Evolutionary conservation across 2,113 vertebrate species (phyloP), one percentile per base, ranked within the genome.

Genomic region (Hylia prasina): DNA sequence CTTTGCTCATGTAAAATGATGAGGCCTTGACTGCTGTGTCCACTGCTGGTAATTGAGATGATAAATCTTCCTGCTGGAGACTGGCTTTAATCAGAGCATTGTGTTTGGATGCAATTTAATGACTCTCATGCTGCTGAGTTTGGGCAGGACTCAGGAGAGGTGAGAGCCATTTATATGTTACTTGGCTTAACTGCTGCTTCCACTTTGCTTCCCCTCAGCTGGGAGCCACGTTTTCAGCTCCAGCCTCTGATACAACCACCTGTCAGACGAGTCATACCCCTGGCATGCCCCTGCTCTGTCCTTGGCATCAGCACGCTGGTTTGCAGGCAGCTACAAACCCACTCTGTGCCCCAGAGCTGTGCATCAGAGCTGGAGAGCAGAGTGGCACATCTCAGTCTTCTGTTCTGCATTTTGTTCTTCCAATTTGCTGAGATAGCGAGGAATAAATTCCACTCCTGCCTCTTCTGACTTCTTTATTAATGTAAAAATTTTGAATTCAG

Each of bases 11-110:
- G 96, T 95, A 90, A 97, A 97, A 93, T 93, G 95, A 97, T 95
- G 94, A 95, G 96, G 86, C 95, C 94, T 96, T 93, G 93, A 94
- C 93, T 94, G 93, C 97, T 95, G 93, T 92, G 97, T 96, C 97
- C 97, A 96, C 92, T 90, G 93, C 93, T 94, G 91, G 96, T 98
- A 98, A 98, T 98, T 98, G 97, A 98, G 98, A 97, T 98, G 97
- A 98, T 98, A 97, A 98, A 98, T 98, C 98, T 98, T 97, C 94
- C 97, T 97, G 97, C 96, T 96, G 96, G 97, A 97, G 97, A 86
- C 81, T 83, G 91, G 93, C 94, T 96, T 97, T 97, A 97, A 98
- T 97, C 97, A 97, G 97, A 97, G 97, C 93, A 90, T 91, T 93
- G 95, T 95, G 95, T 97, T 96, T 89, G 88, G 96, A 96, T 85